Percentiles rank a stretch among this genome's conserved stretches.
These are phyloP conservation scores for Andrena flavipes DNA, from an alignment of 2,888 invertebrate genomes.

Conservation along the genomic window DNA sequence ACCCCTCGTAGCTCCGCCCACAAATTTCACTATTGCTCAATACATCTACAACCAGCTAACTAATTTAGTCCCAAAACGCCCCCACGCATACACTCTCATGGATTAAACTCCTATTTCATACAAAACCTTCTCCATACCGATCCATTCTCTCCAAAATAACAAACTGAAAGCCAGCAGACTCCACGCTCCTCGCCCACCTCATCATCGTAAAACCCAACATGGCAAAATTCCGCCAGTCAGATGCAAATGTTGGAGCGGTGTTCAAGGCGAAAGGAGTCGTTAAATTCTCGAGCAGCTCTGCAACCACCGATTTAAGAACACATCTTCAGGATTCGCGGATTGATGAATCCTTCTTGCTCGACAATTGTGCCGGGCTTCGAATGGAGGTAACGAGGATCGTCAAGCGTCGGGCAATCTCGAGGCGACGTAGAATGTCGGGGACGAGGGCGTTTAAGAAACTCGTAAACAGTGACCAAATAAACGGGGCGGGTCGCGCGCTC, in stretches of 20 bases:
- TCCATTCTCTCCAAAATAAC: not conserved
- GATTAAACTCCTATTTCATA: not conserved
- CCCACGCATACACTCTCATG: too few relatives aligned
- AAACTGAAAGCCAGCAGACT: not conserved
- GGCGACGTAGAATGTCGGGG: not conserved
- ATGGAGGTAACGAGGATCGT: slow-evolving; percentile 27
- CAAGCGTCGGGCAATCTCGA: not conserved
- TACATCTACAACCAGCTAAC: too few relatives aligned
- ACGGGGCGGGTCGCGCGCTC: slow-evolving; percentile 3
- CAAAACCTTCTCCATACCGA: not conserved
- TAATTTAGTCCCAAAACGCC: too few relatives aligned
- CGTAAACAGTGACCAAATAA: slow-evolving; percentile 48
- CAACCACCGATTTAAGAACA: not conserved
- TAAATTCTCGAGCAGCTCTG: not conserved
- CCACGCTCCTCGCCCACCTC: not conserved
- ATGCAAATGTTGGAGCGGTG: slow-evolving; percentile 7
- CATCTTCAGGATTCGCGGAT: not conserved
- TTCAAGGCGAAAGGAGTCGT: not conserved
- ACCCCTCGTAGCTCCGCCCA: too few relatives aligned
- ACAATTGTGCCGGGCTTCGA: slow-evolving; percentile 16
- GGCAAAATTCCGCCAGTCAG: not conserved
- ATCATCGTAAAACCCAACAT: not conserved
- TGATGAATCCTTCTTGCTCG: not conserved
- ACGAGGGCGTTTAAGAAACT: slow-evolving; percentile 28
- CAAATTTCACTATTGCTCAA: too few relatives aligned